phyloP scores from a whole-genome alignment of 1,140 invertebrate species.

The Leptoteleia sp. region DNA sequence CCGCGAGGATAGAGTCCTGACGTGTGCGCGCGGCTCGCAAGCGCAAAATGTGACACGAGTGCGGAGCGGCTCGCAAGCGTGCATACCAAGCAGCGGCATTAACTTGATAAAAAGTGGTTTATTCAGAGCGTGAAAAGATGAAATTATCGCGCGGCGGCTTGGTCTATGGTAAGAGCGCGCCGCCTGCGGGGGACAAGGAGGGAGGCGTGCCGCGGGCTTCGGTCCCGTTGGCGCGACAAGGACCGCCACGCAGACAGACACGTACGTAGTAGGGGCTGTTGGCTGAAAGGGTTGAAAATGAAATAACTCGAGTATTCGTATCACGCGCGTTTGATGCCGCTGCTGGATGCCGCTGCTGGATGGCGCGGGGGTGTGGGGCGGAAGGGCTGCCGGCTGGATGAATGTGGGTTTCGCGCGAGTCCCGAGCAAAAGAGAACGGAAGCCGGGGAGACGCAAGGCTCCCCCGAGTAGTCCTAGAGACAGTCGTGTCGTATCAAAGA shows the following conservation, averaged over 20 bases:
- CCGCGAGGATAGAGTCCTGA: constrained; percentile 35
- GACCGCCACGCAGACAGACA: constrained; percentile 25
- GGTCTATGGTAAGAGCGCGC: constrained; percentile 35
- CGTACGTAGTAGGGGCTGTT: constrained; percentile 52
- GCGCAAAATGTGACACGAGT: constrained; percentile 43
- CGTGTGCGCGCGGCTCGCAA: constrained; percentile 24
- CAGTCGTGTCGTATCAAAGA: constrained; percentile 60
- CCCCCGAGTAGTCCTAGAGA: constrained; percentile 48
- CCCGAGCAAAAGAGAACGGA: constrained; percentile 53
- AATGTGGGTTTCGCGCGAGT: constrained; percentile 67
- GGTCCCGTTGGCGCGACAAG: constrained; percentile 12
- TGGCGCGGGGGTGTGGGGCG: too few species aligned
- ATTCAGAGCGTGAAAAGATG: constrained; percentile 72
- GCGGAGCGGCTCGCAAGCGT: constrained; percentile 40
- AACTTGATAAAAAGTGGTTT: constrained; percentile 71
- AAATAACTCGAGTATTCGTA: constrained; percentile 74
- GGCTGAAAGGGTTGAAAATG: constrained; percentile 76
- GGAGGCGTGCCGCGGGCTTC: background rate
- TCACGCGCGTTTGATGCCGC: constrained; percentile 71
- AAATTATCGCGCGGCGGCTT: constrained; percentile 69
- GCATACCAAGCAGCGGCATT: constrained; percentile 70
- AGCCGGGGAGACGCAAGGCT: constrained; percentile 21
- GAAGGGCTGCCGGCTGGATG: constrained; percentile 28
- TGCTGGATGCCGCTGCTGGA: constrained; percentile 47
- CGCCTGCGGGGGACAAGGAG: constrained; percentile 19